Conservation (phyloP, 2,113 vertebrate species). For the Rafetus swinhoei region DNA sequence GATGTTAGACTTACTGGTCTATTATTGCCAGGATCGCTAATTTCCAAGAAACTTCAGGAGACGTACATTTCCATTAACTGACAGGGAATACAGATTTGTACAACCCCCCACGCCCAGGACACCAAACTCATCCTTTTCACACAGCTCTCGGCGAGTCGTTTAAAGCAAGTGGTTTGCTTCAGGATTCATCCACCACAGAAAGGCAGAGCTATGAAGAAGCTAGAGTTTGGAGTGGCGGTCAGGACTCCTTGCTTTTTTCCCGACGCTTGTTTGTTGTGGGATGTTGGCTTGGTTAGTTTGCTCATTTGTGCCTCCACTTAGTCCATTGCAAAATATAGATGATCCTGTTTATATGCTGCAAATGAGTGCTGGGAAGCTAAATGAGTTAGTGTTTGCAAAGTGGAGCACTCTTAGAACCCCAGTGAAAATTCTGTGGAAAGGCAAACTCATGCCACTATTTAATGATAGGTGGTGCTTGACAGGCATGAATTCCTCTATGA, state of each 20-base stretch:
- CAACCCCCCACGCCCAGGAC: background rate
- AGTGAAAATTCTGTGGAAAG: background rate
- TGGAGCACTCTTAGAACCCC: background rate
- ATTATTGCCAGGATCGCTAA: too few species aligned
- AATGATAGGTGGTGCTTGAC: background rate
- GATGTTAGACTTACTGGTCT: too few species aligned
- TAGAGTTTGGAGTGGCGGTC: background rate
- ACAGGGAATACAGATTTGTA: background rate
- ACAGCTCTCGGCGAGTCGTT: background rate
- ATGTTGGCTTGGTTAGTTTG: background rate
- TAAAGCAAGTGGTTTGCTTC: background rate
- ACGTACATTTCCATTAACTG: background rate
- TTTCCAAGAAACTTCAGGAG: background rate
- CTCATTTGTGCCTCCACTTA: background rate
- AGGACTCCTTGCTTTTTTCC: background rate
- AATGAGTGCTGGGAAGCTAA: background rate
- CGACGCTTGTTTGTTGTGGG: background rate
- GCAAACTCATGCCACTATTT: background rate
- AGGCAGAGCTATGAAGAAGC: background rate
- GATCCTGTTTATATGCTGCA: background rate
- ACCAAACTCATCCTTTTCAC: background rate
- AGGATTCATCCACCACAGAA: background rate
- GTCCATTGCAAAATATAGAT: accelerated
- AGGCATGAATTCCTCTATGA: background rate
- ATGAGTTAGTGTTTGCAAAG: background rate